Conservation (phyloP, 2,113 vertebrate genomes). For the Miniopterus natalensis region DNA sequence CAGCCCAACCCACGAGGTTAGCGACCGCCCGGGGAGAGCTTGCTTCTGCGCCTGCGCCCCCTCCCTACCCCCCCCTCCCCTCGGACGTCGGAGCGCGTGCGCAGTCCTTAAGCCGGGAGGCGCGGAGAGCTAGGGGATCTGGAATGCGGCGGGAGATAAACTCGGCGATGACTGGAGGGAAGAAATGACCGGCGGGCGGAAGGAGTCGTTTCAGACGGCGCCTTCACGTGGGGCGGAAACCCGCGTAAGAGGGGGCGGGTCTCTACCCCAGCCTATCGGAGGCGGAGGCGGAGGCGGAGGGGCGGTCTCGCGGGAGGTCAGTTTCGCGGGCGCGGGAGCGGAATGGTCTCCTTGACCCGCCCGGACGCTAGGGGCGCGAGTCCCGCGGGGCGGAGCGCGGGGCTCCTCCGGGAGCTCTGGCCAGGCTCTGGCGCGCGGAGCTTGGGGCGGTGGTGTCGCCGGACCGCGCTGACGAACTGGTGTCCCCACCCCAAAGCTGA, state of each 20-base stretch:
- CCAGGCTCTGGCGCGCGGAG: fast-evolving
- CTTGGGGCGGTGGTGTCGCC: too few species aligned
- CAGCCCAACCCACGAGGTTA: conserved; percentile 63
- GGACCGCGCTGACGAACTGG: background rate
- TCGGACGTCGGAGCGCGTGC: fast-evolving
- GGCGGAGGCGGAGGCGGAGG: background rate
- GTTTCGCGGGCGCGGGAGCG: background rate
- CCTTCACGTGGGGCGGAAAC: background rate
- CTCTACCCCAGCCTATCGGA: background rate
- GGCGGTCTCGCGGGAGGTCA: background rate
- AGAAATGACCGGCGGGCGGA: conserved; percentile 17
- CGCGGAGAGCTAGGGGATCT: fast-evolving
- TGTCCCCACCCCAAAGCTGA: too few species aligned
- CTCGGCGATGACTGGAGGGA: background rate
- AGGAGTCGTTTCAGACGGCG: background rate
- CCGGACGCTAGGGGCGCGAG: fast-evolving
- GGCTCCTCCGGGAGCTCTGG: fast-evolving
- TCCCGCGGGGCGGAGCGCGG: fast-evolving
- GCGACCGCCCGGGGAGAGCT: fast-evolving
- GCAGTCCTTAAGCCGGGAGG: background rate
- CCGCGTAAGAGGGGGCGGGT: fast-evolving
- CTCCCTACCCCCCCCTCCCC: fast-evolving
- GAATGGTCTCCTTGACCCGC: fast-evolving
- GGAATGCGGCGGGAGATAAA: background rate
- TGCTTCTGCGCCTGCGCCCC: conserved; percentile 51